Percentiles rank a stretch among this genome's conserved stretches.
These are phyloP conservation scores for Corvus hawaiiensis DNA, from an alignment of 2,113 vertebrate genomes.

Conservation along the genomic window DNA sequence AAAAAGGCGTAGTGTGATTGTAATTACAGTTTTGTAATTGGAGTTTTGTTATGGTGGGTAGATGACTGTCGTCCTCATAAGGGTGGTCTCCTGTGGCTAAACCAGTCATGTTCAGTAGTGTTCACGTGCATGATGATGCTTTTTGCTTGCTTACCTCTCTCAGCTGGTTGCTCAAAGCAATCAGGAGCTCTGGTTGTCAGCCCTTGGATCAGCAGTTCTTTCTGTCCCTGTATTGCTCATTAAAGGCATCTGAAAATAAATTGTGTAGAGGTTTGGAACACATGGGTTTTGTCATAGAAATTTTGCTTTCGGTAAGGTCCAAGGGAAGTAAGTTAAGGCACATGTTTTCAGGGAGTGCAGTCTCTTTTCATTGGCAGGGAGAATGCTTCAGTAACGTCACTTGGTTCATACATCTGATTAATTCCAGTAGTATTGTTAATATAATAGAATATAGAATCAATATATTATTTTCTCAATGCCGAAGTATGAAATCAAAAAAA, in stretches of 20 bases:
- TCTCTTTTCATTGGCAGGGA: neutral
- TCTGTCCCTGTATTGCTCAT: neutral
- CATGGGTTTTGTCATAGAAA: neutral
- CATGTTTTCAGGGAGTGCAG: neutral
- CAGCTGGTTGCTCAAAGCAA: neutral
- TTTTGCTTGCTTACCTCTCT: neutral
- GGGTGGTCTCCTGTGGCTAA: neutral
- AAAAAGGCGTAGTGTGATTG: neutral
- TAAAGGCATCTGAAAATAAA: neutral
- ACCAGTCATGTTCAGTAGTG: neutral
- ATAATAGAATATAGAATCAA: neutral
- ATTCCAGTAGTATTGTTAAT: neutral
- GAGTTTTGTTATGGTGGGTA: neutral
- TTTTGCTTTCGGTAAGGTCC: neutral
- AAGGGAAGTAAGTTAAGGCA: neutral
- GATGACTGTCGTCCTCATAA: neutral
- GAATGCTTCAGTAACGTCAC: neutral
- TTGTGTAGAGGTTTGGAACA: neutral
- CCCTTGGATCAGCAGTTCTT: neutral
- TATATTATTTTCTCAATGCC: neutral
- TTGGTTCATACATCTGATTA: neutral
- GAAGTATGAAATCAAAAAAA: neutral
- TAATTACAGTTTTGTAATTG: neutral
- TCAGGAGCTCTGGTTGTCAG: neutral
- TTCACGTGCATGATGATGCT: fast-evolving